phyloP scores from a whole-genome alignment of 2,113 vertebrate species.

The Ranitomeya imitator region DNA sequence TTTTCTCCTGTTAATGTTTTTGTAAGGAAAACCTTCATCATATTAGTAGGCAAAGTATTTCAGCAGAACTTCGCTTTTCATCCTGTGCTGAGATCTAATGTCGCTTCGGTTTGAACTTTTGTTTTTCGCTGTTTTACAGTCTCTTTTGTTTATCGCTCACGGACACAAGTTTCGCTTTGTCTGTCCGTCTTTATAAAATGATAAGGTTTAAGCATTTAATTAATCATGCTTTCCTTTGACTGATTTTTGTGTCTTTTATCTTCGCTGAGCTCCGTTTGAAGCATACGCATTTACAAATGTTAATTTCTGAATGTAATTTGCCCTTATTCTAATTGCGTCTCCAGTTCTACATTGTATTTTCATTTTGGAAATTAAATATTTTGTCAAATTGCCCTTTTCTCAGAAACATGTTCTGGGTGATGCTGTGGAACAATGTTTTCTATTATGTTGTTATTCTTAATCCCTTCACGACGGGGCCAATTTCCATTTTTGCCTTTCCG shows the following conservation, averaged over 20 bases:
- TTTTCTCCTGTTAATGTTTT: background rate
- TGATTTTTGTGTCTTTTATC: slow-evolving; percentile 10
- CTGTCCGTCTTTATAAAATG: background rate
- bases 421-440: background rate
- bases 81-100: background rate
- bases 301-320: slow-evolving; percentile 9
- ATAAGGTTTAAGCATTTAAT: background rate
- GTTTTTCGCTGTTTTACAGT: background rate
- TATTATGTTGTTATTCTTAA: background rate
- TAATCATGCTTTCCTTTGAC: background rate
- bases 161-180: background rate
- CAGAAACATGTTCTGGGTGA: background rate
- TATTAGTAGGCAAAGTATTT: background rate
- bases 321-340: background rate
- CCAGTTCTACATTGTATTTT: background rate
- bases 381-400: background rate
- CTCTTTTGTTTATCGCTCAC: background rate
- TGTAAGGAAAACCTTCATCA: background rate
- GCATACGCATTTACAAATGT: background rate
- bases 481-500: too few relatives aligned
- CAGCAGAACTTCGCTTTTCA: background rate
- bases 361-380: background rate
- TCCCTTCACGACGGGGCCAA: too few relatives aligned
- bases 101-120: background rate
- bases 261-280: background rate